phyloP scores from a whole-genome alignment of 2,888 invertebrate species.

The Dicyrtoma fusca region DNA sequence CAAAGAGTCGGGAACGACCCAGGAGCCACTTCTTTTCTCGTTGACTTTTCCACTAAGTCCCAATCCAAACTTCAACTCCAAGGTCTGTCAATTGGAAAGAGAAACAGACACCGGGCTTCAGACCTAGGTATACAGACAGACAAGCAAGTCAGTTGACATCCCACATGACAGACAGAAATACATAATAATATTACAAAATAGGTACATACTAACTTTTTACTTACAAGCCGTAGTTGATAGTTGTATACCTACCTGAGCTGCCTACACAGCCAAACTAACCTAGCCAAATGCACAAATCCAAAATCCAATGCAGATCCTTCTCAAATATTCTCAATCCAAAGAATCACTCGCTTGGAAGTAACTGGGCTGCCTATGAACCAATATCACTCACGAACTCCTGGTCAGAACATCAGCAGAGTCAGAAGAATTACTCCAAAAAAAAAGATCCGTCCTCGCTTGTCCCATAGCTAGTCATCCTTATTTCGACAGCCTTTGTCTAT shows the following conservation, averaged over 20 bases:
- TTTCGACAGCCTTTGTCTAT: too few relatives aligned
- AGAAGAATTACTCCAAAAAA: too few relatives aligned
- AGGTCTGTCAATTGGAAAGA: constrained; percentile 47
- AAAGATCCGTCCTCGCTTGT: not conserved
- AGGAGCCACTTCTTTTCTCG: constrained; percentile 36
- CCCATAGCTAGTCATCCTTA: not conserved
- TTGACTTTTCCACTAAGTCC: constrained; percentile 40
- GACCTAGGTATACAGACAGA: not conserved
- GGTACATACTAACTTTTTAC: not conserved
- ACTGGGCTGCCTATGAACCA: constrained; percentile 20
- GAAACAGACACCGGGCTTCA: constrained; percentile 50
- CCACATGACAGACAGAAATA: not conserved
- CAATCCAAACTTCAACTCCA: constrained; percentile 19
- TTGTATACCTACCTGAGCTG: too few relatives aligned
- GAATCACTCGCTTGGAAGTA: constrained; percentile 31
- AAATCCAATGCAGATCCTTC: not conserved
- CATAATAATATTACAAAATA: not conserved
- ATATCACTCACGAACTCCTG: not conserved
- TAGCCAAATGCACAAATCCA: too few relatives aligned
- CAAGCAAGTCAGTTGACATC: not conserved
- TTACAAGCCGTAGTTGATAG: too few relatives aligned
- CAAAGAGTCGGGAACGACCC: constrained; percentile 35
- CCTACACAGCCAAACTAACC: too few relatives aligned
- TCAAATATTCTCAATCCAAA: constrained; percentile 12
- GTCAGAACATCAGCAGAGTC: too few relatives aligned